A percentile compares a stretch with the other conserved stretches of the same genome.
Evolutionary conservation across 2,113 vertebrate genomes (phyloP).

Genomic region (Eidolon helvum): DNA sequence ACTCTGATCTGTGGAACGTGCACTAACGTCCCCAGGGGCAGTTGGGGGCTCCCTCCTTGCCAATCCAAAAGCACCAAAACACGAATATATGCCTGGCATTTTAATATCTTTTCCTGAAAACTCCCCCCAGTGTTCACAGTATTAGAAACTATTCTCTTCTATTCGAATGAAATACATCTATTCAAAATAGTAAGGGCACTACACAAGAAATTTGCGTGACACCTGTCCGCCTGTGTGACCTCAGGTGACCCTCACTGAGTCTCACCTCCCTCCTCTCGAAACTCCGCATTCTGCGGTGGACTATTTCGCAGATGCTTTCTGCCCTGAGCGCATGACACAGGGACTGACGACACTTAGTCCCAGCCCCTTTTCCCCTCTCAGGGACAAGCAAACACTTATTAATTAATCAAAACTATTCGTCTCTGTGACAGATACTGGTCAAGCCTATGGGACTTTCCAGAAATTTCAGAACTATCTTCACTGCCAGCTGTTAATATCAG

Average conservation of each 20-base stretch:
- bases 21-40: not conserved
- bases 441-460: not conserved
- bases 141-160: constrained; percentile 7
- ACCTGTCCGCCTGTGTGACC: not conserved
- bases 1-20: not conserved
- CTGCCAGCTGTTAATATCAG: not conserved
- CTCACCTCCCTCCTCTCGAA: not conserved
- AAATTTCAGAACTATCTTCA: constrained; percentile 16
- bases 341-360: not conserved
- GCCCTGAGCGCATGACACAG: not conserved
- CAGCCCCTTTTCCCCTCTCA: not conserved
- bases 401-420: constrained; percentile 1
- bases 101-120: not conserved
- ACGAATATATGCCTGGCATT: not conserved
- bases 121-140: not conserved
- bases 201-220: not conserved
- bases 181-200: not conserved
- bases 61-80: not conserved
- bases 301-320: not conserved
- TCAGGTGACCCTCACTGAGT: not conserved
- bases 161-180: not conserved
- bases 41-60: not conserved
- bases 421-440: not conserved
- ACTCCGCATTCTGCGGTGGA: not conserved
- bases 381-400: not conserved